phyloP scores from a whole-genome alignment of 2,888 invertebrate species.

The Heliconius cydno region DNA sequence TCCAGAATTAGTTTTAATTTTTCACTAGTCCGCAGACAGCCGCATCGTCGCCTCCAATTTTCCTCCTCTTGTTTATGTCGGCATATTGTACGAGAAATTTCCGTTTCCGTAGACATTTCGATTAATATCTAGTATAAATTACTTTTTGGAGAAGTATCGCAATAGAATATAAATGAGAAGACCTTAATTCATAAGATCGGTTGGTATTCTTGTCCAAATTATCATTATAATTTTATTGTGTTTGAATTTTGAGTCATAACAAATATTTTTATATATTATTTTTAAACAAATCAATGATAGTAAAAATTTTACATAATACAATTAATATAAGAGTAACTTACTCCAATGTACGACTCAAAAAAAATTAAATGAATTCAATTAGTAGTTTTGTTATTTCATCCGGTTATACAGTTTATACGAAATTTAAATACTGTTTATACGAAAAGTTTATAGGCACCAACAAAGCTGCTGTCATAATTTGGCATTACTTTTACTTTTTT shows the following conservation, averaged over 20 bases:
- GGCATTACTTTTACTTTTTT: background rate
- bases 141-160: background rate
- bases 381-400: constrained; percentile 17
- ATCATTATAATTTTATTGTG: background rate
- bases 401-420: background rate
- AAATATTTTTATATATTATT: background rate
- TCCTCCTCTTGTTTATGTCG: constrained; percentile 41
- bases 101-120: constrained; percentile 32
- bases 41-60: constrained; percentile 61
- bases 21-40: constrained; percentile 71
- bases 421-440: constrained; percentile 10
- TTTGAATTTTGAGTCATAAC: background rate
- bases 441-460: background rate
- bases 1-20: constrained; percentile 66
- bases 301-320: background rate
- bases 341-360: background rate
- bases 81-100: constrained; percentile 26
- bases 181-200: background rate
- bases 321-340: background rate
- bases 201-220: background rate
- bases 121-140: background rate
- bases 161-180: background rate
- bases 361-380: constrained; percentile 8
- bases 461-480: constrained; percentile 15
- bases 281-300: background rate